Base-by-base conservation (phyloP, 2,888 invertebrate genomes). In the Andrena fulva region DNA sequence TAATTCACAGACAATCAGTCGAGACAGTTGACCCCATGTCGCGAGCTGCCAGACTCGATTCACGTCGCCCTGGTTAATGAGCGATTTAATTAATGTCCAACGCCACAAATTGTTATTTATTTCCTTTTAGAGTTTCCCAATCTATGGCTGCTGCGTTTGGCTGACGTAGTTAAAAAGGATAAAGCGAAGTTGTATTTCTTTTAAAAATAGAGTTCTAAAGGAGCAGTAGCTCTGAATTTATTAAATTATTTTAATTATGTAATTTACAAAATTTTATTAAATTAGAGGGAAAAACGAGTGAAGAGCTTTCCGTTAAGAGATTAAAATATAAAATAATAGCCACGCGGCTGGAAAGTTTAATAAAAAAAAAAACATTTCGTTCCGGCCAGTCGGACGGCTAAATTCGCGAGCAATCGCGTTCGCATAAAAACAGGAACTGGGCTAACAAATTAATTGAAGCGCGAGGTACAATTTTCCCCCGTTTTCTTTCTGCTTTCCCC, bases 1-100 rank as follows among this genome's bases (percentile, higher is more conserved):
- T 80, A 82, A 85, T 80, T 75, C 66, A 16, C 42, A 29, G 71
- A 52, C 64, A 59, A 74, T 78, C 77, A 24, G 52, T 35, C 66
- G 59, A 60, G 76, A 63, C 56, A 69, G 74, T 78, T 62, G 64
- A 48, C 59, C 5, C 24, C n/a, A 66, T 24, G 77, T 60, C 16
- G 33, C 33, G 16, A 42, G 42, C 42, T 42, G 42, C 42, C 42
- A 5, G 42, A 16, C 42, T 42, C 16, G 42, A 42, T 42, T 4
- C 42, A 1, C 42, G 42, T 20, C n/a, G 52, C 2, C 52, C 20
- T 52, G 8, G 7, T n/a, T 54, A 20, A 54, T 24, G 0, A 24
- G 8, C 54, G 54, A 54, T 54, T 20, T 20, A 54, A 54, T 54
- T 54, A 54, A 54, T 20, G 20, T 8, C 54, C 54, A 8, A 7